phyloP scores from a whole-genome alignment of 2,113 vertebrate species.

The Callionymus lyra region DNA sequence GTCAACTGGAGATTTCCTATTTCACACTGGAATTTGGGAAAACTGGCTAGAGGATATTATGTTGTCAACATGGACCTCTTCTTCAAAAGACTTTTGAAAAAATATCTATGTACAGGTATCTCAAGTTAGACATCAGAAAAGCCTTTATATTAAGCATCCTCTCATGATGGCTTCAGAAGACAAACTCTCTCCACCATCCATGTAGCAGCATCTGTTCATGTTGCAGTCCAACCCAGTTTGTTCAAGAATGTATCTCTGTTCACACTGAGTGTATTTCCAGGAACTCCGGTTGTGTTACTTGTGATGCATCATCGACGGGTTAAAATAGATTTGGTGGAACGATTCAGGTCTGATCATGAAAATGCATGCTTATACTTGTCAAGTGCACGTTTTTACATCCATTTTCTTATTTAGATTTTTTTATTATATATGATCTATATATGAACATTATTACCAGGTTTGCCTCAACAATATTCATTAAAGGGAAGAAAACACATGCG shows the following conservation, averaged over 20 bases:
- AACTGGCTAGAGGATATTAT: slow-evolving; percentile 56
- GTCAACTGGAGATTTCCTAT: slow-evolving; percentile 26
- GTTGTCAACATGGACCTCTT: slow-evolving; percentile 35
- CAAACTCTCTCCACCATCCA: slow-evolving; percentile 52
- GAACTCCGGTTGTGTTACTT: neutral
- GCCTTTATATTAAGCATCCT: slow-evolving; percentile 39
- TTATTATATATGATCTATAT: slow-evolving; percentile 15
- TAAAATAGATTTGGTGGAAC: slow-evolving; percentile 44
- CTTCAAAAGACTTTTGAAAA: slow-evolving; percentile 23
- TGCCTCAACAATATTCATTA: slow-evolving; percentile 58
- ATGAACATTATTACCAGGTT: slow-evolving; percentile 54
- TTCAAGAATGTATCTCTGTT: slow-evolving; percentile 55
- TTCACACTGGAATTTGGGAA: slow-evolving; percentile 49
- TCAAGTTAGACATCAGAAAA: slow-evolving; percentile 28
- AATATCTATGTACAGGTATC: slow-evolving; percentile 39
- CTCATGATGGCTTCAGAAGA: slow-evolving; percentile 22
- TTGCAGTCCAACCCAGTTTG: slow-evolving; percentile 39
- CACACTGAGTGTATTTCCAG: slow-evolving; percentile 9
- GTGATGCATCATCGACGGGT: slow-evolving; percentile 27
- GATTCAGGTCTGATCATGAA: slow-evolving; percentile 61
- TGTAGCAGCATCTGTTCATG: slow-evolving; percentile 59
- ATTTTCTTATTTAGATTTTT: slow-evolving; percentile 29
- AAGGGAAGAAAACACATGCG: slow-evolving; percentile 27
- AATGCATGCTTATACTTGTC: slow-evolving; percentile 70
- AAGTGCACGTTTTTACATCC: slow-evolving; percentile 59